Percentiles rank a stretch among this genome's conserved stretches.
Conservation (phyloP, 2,888 invertebrate species). For the Automeris io region DNA sequence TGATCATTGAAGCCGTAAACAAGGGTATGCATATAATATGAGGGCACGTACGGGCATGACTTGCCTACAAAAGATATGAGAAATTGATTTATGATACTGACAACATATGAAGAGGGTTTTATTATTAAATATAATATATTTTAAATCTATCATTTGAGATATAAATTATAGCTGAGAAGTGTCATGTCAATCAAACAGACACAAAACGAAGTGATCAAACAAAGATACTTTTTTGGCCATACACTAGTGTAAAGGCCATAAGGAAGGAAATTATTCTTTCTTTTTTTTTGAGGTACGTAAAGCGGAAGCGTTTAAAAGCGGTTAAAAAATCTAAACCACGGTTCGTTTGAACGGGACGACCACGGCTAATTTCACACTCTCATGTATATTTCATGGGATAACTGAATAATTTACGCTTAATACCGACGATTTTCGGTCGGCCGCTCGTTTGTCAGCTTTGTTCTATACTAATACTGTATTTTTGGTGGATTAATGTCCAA, state of each 20-base stretch:
- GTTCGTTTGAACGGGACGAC: constrained; percentile 23
- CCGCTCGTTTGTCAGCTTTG: constrained; percentile 4
- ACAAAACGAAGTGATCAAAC: neutral
- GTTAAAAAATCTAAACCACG: constrained; percentile 44
- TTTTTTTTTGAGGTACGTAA: neutral
- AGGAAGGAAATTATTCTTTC: neutral
- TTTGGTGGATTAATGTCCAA: neutral
- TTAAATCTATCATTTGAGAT: no score
- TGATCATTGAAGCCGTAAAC: constrained; percentile 2
- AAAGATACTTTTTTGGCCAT: no score
- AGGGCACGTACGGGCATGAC: constrained; percentile 1
- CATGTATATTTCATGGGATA: constrained; percentile 46
- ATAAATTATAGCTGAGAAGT: no score
- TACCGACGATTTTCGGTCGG: constrained; percentile 26
- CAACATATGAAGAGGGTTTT: no score
- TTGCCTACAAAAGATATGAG: neutral
- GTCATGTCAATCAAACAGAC: no score
- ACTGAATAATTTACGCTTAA: constrained; percentile 37
- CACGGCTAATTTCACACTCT: constrained; percentile 37
- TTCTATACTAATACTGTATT: constrained; percentile 4
- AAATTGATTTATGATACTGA: neutral
- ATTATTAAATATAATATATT: no score
- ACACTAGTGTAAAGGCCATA: neutral
- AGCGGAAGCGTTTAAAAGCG: constrained; percentile 4
- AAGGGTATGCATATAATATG: constrained; percentile 6